Percentiles rank a stretch among this genome's conserved stretches.
Evolutionary conservation across 1,140 invertebrate genomes (phyloP).

Genomic region (Eriocheir sinensis): DNA sequence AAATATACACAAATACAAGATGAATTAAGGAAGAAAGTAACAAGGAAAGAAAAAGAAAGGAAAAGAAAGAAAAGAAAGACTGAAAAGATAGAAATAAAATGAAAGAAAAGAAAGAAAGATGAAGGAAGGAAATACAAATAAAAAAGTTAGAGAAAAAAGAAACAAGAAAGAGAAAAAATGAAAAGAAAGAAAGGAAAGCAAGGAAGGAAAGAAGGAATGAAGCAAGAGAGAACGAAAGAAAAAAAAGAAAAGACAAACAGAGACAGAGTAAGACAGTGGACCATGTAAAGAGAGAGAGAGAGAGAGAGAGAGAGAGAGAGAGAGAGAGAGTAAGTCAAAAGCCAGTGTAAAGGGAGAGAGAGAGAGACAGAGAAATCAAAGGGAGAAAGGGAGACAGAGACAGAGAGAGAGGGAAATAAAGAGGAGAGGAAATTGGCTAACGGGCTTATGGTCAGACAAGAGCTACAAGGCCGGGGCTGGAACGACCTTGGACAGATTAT

Average conservation of each 20-base stretch:
- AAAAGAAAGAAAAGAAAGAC: neutral
- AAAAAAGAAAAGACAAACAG: neutral
- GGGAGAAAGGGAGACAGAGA: neutral
- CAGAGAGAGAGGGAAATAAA: neutral
- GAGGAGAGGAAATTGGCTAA: neutral
- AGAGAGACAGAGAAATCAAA: neutral
- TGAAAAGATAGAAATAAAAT: no score
- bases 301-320: constrained; percentile 14
- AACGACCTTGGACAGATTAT: no score
- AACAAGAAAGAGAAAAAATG: no score
- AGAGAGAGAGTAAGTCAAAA: neutral
- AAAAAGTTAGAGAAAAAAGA: no score
- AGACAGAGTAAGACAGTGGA: neutral
- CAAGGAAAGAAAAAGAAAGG: neutral
- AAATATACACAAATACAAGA: neutral
- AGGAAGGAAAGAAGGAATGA: neutral
- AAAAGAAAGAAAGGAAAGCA: no score
- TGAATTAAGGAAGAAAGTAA: neutral
- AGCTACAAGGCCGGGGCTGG: neutral
- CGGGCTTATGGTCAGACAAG: no score
- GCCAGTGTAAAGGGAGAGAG: neutral
- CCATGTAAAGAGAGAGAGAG: neutral
- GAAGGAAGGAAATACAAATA: no score
- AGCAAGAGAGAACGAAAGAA: neutral
- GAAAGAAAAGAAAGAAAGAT: no score